These are phyloP conservation scores for Myiotriccus ornatus DNA, from an alignment of 2,797 vertebrate species.

Conservation along the genomic window DNA sequence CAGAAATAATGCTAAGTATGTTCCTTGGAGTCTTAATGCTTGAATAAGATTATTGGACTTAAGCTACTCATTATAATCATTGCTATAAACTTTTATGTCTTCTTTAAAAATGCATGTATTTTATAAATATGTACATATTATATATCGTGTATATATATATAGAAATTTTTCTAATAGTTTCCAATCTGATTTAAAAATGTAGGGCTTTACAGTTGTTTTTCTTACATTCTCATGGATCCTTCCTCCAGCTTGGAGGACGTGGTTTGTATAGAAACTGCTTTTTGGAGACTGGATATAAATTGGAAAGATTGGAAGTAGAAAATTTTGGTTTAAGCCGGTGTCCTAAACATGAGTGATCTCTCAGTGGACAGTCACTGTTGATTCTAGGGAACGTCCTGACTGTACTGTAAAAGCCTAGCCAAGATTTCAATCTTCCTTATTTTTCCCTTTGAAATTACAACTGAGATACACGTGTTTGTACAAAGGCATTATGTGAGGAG, in stretches of 20 bases:
- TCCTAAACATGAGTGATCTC: neutral
- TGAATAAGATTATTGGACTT: neutral
- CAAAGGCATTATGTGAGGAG: neutral
- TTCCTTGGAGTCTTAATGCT: neutral
- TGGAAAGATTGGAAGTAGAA: neutral
- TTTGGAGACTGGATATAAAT: neutral
- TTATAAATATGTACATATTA: neutral
- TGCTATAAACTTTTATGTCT: constrained; percentile 6
- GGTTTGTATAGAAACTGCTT: neutral
- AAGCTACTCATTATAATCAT: neutral
- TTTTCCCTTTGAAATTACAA: neutral
- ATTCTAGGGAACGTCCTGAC: neutral
- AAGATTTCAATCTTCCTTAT: neutral
- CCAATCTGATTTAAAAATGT: constrained; percentile 16
- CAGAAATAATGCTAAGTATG: neutral
- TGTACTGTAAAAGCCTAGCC: neutral
- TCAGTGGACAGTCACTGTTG: neutral
- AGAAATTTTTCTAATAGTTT: constrained; percentile 29
- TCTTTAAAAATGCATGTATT: constrained; percentile 2
- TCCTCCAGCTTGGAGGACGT: neutral
- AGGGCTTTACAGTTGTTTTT: constrained; percentile 2
- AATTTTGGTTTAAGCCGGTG: neutral
- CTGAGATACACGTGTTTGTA: neutral
- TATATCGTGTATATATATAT: neutral
- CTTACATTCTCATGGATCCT: neutral